Evolutionary conservation across 2,888 invertebrate species (phyloP).

Genomic region (Geophilus truncorum): DNA sequence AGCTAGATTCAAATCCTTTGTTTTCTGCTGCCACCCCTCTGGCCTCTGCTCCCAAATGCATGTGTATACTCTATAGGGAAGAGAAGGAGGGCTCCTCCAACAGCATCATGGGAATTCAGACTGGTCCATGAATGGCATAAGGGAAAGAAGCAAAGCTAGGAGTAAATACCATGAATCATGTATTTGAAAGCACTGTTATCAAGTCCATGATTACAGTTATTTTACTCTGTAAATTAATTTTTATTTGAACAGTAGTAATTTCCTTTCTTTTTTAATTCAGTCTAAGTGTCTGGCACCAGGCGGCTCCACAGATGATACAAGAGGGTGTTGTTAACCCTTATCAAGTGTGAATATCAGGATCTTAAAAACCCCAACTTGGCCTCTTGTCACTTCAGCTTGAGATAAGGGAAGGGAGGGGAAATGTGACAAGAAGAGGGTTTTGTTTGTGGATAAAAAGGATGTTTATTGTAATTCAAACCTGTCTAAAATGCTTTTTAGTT

Average conservation of each 20-base stretch:
- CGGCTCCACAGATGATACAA: background rate
- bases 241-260: no score
- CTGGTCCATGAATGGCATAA: background rate
- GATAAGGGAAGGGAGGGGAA: background rate
- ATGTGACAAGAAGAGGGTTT: background rate
- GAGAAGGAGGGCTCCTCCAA: background rate
- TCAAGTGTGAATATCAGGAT: constrained; percentile 6
- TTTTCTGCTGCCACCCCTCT: background rate
- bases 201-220: background rate
- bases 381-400: background rate
- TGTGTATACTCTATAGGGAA: background rate
- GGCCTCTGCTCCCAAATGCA: constrained; percentile 1
- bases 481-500: no score
- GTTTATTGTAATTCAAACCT: background rate
- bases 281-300: background rate
- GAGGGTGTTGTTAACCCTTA: background rate
- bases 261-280: no score
- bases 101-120: constrained; percentile 9
- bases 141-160: background rate
- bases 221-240: background rate
- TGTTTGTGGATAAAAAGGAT: background rate
- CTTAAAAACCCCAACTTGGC: background rate
- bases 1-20: background rate
- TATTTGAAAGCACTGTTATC: background rate
- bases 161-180: background rate